Conservation (phyloP, 2,888 invertebrate species). For the Sisyra terminalis region DNA sequence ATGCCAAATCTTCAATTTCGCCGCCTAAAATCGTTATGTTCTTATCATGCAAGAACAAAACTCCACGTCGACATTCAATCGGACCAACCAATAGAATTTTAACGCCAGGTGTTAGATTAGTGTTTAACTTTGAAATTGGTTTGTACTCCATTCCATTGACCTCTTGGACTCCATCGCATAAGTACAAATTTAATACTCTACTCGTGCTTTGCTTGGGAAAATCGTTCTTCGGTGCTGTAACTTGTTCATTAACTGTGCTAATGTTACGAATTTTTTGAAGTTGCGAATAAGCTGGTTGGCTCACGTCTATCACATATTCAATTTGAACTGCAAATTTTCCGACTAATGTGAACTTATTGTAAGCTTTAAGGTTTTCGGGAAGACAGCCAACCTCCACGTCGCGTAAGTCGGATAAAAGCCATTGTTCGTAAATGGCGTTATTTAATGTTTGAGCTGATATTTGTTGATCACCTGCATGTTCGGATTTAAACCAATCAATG, state of each 20-base stretch:
- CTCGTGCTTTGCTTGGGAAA: conserved; percentile 31
- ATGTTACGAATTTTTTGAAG: conserved; percentile 28
- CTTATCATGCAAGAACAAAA: conserved; percentile 43
- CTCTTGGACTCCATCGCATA: conserved; percentile 61
- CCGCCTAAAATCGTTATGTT: conserved; percentile 50
- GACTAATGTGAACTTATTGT: conserved; percentile 29
- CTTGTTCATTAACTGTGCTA: conserved; percentile 33
- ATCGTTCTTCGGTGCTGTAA: conserved; percentile 39
- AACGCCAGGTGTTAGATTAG: conserved; percentile 40
- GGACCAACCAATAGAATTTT: conserved; percentile 52
- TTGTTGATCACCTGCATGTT: conserved; percentile 20
- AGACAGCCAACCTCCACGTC: conserved; percentile 44
- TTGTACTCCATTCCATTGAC: conserved; percentile 55
- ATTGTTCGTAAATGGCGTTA: conserved; percentile 43
- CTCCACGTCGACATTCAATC: conserved; percentile 49
- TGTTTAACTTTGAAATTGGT: conserved; percentile 36
- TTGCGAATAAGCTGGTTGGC: conserved; percentile 29
- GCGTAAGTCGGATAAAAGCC: conserved; percentile 45
- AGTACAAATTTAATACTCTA: conserved; percentile 49
- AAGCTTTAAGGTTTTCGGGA: conserved; percentile 33
- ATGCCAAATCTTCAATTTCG: conserved; percentile 45
- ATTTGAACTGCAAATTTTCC: conserved; percentile 46
- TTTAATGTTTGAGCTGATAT: conserved; percentile 26
- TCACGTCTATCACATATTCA: conserved; percentile 40
- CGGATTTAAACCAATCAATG: conserved; percentile 34